A percentile compares a stretch with the other conserved stretches of the same genome.
phyloP scores from a whole-genome alignment of 2,113 vertebrate species.

The Oxyura jamaicensis region DNA sequence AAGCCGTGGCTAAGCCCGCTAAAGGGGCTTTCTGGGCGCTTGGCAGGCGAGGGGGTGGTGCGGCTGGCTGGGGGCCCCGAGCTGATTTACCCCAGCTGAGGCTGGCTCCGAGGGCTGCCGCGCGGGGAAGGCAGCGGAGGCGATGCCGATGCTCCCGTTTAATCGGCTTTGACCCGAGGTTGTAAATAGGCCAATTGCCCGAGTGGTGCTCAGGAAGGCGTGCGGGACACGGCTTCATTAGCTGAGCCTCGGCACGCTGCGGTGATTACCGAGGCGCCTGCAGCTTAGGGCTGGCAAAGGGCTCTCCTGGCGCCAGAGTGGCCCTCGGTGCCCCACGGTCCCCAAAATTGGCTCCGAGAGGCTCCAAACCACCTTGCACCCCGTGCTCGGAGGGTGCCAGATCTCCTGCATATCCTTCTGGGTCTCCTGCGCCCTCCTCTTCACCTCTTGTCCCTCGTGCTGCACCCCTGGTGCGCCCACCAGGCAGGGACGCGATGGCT shows the following conservation, averaged over 20 bases:
- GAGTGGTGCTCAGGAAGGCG: neutral
- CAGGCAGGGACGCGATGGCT: neutral
- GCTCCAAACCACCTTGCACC: accelerated
- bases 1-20: slow-evolving; percentile 61
- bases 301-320: accelerated
- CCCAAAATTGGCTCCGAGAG: neutral
- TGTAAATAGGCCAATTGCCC: slow-evolving; percentile 62
- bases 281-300: neutral
- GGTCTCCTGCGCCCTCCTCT: neutral
- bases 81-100: slow-evolving; percentile 1
- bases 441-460: neutral
- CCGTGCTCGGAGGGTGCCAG: accelerated
- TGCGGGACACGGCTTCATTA: accelerated
- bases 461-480: neutral
- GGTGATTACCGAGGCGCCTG: neutral
- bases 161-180: slow-evolving; percentile 28
- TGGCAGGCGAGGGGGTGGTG: neutral
- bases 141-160: neutral
- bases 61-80: neutral
- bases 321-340: neutral
- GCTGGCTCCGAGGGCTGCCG: accelerated
- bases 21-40: slow-evolving; percentile 56
- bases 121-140: neutral
- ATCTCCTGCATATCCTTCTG: neutral
- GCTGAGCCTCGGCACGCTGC: neutral